Evolutionary conservation across 2,888 invertebrate genomes (phyloP), one percentile per base, ranked within the genome.

Genomic region (Actias luna): DNA sequence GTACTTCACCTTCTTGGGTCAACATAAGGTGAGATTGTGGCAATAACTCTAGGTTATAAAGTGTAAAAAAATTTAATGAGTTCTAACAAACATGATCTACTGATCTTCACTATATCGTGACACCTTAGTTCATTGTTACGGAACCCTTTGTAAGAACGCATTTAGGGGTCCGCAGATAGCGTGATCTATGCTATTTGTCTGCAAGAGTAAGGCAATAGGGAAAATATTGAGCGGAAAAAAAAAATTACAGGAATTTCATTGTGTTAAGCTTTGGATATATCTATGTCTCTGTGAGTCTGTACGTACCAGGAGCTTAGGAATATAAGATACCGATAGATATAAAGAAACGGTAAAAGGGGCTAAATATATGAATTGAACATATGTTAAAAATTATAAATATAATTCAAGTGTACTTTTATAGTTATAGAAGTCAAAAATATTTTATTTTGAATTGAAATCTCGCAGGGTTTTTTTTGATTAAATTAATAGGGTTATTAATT

Each of bases 71-170:
- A n/a, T 7, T n/a, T 29, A 7, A n/a, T 55, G 2, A 22, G 18
- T 3, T 25, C n/a, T 5, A 0, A n/a, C n/a, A n/a, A 14, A 58
- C 22, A 39, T 58, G 29, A 60, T 65, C 63, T 39, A 63, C 59
- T 63, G 52, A 18, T 33, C 35, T 39, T 5, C 2, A 52, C 14
- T 33, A 18, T 59, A 16, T 12, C 25, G 4, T 18, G 14, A 10
- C 16, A 52, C 10, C 65, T 67, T 68, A 70, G 70, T 69, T 72
- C 72, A 78, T 78, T 79, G 77, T 80, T 75, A 64, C 73, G 74
- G 80, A 76, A 74, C 78, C 82, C 82, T 82, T 81, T 80, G 77
- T 80, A 69, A 67, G 63, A 61, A 60, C 63, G 63, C 68, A 66
- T 66, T 67, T 68, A 71, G 69, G 70, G 71, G 62, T 67, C 66